Percentiles rank a stretch among this genome's conserved stretches.
Conservation (phyloP, 2,113 vertebrate genomes). For the Petrocephalus zakoni region DNA sequence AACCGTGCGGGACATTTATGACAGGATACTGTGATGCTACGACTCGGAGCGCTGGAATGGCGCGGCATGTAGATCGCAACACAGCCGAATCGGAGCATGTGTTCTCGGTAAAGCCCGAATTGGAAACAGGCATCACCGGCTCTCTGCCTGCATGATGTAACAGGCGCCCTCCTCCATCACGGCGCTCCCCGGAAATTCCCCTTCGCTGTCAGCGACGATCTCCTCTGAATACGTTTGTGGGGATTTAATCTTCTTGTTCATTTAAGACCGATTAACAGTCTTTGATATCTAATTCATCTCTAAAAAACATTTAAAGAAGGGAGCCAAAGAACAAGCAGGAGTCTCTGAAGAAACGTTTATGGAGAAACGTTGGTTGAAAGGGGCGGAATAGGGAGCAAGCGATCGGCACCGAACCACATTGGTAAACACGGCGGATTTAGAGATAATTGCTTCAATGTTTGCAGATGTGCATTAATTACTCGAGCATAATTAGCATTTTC, state of each 20-base stretch:
- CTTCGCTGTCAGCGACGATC: not conserved
- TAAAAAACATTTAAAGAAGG: not conserved
- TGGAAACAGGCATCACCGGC: not conserved
- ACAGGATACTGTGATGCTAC: not conserved
- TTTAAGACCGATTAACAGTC: not conserved
- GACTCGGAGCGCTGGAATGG: not conserved
- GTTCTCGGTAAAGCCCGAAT: not conserved
- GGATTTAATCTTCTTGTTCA: not conserved
- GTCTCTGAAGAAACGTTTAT: not conserved
- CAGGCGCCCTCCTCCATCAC: not conserved
- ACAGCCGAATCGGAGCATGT: not conserved
- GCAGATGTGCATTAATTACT: constrained; percentile 48
- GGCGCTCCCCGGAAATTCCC: not conserved
- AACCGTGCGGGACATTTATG: not conserved
- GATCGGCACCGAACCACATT: constrained; percentile 42
- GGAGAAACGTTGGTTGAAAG: not conserved
- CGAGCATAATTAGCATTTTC: constrained; percentile 51
- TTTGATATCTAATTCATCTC: not conserved
- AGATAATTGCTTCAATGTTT: constrained; percentile 44
- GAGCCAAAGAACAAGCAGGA: not conserved
- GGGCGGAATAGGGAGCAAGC: constrained; percentile 22
- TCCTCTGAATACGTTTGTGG: not conserved
- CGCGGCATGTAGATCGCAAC: not conserved
- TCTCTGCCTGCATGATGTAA: not conserved
- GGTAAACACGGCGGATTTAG: constrained; percentile 37